Base-by-base conservation (phyloP, 2,113 vertebrate genomes). In the Ascaphus truei region DNA sequence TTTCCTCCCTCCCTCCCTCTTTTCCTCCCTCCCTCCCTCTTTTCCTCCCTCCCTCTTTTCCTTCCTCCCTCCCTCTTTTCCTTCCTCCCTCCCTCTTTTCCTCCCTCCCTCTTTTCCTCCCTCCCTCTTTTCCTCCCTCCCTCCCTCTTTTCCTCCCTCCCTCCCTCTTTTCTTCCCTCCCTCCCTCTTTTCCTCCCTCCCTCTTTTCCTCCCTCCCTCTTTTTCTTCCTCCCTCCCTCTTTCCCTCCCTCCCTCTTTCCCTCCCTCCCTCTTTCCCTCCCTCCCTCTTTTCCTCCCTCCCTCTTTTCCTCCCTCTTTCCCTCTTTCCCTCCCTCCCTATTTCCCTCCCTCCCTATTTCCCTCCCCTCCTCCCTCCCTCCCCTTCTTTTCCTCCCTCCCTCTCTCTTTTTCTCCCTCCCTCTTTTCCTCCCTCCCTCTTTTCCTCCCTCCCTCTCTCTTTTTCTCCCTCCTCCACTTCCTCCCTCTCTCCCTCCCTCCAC, bases 11-110 rank as follows among this genome's bases (percentile, higher is more conserved):
- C n/a, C n/a, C n/a, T n/a, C n/a, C 53, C 71, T 34, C 48, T 51
- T 33, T 36, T 41, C 30, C 37, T 47, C 66, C 57, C 55, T 27
- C 3, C 34, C 55, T 37, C 61, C 61, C 67, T 69, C 71, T n/a
- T n/a, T n/a, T n/a, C n/a, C n/a, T n/a, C n/a, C n/a, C n/a, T n/a
- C n/a, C n/a, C n/a, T n/a, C n/a, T n/a, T n/a, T n/a, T n/a, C n/a
- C n/a, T n/a, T n/a, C n/a, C n/a, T n/a, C n/a, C n/a, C n/a, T n/a
- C n/a, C n/a, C n/a, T n/a, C n/a, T n/a, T n/a, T n/a, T n/a, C n/a
- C n/a, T n/a, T n/a, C n/a, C n/a, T n/a, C n/a, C n/a, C n/a, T n/a
- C n/a, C n/a, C n/a, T n/a, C n/a, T n/a, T n/a, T n/a, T n/a, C n/a
- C n/a, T n/a, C n/a, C n/a, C n/a, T n/a, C n/a, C n/a, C n/a, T n/a